Percentiles rank a stretch among this genome's conserved stretches.
Conservation (phyloP, 2,888 invertebrate species). For the Autographa pulchrina region DNA sequence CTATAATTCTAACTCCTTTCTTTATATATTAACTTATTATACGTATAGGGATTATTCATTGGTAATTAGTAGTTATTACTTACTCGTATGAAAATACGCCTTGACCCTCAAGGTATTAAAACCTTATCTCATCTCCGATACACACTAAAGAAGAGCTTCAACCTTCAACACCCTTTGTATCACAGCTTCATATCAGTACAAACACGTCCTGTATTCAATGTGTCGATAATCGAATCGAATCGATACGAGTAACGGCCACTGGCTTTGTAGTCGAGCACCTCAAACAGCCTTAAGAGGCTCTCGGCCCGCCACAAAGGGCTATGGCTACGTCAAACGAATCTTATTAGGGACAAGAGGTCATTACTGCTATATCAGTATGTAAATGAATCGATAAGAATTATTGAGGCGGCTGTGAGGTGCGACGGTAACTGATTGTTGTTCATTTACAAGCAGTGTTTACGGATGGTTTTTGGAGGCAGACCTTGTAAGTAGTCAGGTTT, state of each 20-base stretch:
- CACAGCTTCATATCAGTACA: background rate
- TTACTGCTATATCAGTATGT: slow-evolving; percentile 1
- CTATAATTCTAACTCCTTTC: too few species aligned
- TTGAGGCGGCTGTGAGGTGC: background rate
- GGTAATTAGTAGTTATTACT: too few species aligned
- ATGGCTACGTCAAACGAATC: slow-evolving; percentile 2
- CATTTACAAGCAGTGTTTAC: background rate
- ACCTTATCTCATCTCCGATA: background rate
- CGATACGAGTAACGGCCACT: background rate
- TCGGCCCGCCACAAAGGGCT: background rate
- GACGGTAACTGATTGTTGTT: background rate
- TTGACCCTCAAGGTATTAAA: too few species aligned
- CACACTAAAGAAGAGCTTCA: background rate
- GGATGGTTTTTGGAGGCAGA: background rate
- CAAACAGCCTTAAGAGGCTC: slow-evolving; percentile 2
- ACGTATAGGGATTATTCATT: too few species aligned
- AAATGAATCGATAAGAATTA: background rate
- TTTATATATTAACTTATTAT: too few species aligned
- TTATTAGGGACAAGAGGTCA: slow-evolving; percentile 1
- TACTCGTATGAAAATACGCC: too few species aligned
- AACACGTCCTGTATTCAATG: background rate
- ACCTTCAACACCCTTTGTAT: background rate
- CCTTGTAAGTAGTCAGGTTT: background rate
- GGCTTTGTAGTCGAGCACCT: slow-evolving; percentile 7
- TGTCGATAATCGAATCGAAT: slow-evolving; percentile 1